Conservation (phyloP, 92 coral and sea anemone genomes). For the Porites evermanni region DNA sequence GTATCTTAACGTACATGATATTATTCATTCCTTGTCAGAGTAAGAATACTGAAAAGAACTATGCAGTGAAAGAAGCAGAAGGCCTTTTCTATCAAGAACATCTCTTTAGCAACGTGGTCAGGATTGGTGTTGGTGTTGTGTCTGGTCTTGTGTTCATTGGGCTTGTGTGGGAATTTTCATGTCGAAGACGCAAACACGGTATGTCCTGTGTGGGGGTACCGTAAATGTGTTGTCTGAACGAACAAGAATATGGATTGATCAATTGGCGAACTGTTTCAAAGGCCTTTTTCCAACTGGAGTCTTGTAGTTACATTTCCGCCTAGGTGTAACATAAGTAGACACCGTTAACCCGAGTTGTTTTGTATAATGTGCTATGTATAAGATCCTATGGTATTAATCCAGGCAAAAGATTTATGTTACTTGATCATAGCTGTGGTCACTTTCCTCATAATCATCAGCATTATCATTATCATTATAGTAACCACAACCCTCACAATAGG, state of each 20-base stretch:
- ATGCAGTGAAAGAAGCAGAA: constrained; percentile 80
- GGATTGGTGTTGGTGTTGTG: constrained; percentile 61
- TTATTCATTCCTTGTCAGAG: constrained; percentile 39
- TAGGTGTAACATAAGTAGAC: no score
- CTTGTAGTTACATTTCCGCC: no score
- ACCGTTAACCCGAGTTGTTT: no score
- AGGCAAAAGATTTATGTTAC: no score
- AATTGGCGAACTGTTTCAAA: no score
- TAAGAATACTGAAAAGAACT: constrained; percentile 62
- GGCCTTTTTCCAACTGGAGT: no score
- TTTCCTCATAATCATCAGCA: not conserved
- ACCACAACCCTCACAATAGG: not conserved
- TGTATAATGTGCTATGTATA: no score
- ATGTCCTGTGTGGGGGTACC: not conserved
- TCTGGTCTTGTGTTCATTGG: constrained; percentile 75
- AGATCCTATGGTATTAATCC: no score
- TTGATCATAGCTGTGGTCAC: not conserved
- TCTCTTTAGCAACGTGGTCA: constrained; percentile 51
- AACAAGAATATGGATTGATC: not conserved
- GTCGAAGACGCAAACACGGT: constrained; percentile 55
- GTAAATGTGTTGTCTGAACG: not conserved
- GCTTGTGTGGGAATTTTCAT: constrained; percentile 80
- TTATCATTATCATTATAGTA: not conserved
- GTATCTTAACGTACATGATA: not conserved
- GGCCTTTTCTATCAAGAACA: constrained; percentile 76